Conservation (phyloP, 2,113 vertebrate species). For the Anolis sagrei region DNA sequence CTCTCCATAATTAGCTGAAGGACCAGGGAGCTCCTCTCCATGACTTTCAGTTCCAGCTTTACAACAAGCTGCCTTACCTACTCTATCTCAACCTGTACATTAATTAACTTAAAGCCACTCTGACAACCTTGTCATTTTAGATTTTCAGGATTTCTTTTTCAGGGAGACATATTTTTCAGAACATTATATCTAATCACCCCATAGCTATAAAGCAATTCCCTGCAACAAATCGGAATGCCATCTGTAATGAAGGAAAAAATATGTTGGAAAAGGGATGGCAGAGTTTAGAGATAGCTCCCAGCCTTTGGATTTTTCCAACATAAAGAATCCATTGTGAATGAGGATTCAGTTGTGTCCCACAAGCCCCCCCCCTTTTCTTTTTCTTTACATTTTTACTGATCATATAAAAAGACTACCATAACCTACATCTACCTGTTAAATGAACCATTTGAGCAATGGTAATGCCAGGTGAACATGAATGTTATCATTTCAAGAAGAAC, state of each 20-base stretch:
- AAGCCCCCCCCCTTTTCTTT: background rate
- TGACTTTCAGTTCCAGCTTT: conserved; percentile 36
- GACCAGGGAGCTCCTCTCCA: conserved; percentile 24
- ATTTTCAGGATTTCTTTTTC: conserved; percentile 51
- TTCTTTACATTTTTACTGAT: background rate
- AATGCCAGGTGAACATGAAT: background rate
- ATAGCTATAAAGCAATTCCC: conserved; percentile 26
- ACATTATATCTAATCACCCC: conserved; percentile 42
- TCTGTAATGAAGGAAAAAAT: conserved; percentile 38
- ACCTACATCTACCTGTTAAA: background rate
- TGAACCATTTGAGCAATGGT: too few relatives aligned
- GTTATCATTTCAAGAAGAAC: background rate
- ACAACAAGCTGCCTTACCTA: background rate
- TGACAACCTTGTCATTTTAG: conserved; percentile 42
- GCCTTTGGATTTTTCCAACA: conserved; percentile 9
- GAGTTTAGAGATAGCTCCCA: conserved; percentile 7
- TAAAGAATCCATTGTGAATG: background rate
- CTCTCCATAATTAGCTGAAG: conserved; percentile 22
- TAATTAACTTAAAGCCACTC: conserved; percentile 48
- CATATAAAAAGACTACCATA: background rate
- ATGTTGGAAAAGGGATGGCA: conserved; percentile 29
- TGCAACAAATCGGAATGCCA: conserved; percentile 47
- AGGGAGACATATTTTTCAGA: conserved; percentile 40
- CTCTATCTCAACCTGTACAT: background rate
- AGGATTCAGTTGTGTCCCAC: background rate